Evolutionary conservation across 2,797 vertebrate species (phyloP).

Genomic region (Eospalax fontanierii): DNA sequence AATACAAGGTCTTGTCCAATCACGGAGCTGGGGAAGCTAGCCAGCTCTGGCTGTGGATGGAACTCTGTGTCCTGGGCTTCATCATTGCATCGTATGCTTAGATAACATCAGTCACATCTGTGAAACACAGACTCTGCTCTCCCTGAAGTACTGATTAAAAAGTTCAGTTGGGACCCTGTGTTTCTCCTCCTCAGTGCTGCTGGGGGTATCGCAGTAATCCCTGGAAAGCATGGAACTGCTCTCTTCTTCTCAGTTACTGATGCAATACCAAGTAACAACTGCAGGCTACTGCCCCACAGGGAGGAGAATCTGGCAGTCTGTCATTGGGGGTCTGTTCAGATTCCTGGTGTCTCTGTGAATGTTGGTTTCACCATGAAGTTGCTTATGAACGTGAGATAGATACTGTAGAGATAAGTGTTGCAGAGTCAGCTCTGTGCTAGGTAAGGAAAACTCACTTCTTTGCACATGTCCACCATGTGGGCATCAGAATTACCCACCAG

Average conservation of each 20-base stretch:
- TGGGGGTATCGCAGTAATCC: not conserved
- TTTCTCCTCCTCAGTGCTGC: not conserved
- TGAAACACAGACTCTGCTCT: not conserved
- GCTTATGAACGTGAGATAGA: not conserved
- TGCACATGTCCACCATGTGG: not conserved
- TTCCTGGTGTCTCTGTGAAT: not conserved
- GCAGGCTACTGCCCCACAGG: fast-evolving
- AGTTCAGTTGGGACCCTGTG: not conserved
- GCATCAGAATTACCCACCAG: not conserved
- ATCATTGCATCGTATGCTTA: not conserved
- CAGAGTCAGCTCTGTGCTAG: fast-evolving
- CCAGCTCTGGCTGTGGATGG: too few relatives aligned
- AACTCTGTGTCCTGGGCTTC: not conserved
- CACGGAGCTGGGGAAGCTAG: not conserved
- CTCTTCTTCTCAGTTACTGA: not conserved
- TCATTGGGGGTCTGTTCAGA: not conserved
- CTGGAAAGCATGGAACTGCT: not conserved
- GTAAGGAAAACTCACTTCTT: not conserved
- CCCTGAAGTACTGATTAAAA: constrained; percentile 12
- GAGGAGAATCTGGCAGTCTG: not conserved
- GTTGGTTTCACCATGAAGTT: not conserved
- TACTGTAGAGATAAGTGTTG: not conserved
- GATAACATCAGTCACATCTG: not conserved
- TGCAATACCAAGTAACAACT: not conserved
- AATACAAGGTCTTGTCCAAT: not conserved